Evolutionary conservation across 2,888 invertebrate species (phyloP).

Genomic region (Polietes domitor): DNA sequence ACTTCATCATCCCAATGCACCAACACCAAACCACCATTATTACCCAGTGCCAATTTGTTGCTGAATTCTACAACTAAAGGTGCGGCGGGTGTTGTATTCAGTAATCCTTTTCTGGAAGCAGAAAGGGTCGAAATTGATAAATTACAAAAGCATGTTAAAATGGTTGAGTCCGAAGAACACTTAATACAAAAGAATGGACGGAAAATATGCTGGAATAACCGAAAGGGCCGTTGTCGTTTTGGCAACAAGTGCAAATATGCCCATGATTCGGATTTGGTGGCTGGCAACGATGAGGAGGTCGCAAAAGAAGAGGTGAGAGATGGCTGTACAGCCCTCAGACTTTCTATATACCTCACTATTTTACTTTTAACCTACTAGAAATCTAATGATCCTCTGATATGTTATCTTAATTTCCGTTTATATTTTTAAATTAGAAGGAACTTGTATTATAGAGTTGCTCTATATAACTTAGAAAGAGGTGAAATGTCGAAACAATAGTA

Average conservation of each 20-base stretch:
- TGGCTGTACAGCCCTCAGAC: too few species aligned
- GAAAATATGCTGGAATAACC: constrained; percentile 95
- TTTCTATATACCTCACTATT: too few species aligned
- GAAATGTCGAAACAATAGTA: too few species aligned
- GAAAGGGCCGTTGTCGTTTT: constrained; percentile 94
- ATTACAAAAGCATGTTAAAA: constrained; percentile 95
- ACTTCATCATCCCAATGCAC: constrained; percentile 2
- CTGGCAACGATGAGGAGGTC: not conserved
- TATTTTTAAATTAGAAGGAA: too few species aligned
- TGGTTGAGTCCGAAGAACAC: constrained; percentile 89
- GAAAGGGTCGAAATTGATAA: constrained; percentile 93
- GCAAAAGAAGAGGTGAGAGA: constrained; percentile 22
- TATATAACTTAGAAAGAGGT: too few species aligned
- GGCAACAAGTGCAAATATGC: constrained; percentile 96
- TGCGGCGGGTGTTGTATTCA: constrained; percentile 84
- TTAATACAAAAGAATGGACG: constrained; percentile 92
- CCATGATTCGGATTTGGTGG: constrained; percentile 90
- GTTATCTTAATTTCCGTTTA: too few species aligned
- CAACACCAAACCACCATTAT: constrained; percentile 47
- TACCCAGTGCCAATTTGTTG: constrained; percentile 77
- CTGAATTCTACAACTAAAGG: constrained; percentile 69
- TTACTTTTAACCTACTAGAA: too few species aligned
- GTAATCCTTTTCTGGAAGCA: constrained; percentile 92
- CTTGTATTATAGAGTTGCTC: too few species aligned
- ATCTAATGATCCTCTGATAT: too few species aligned